These are phyloP conservation scores for Hypercompe scribonia DNA, from an alignment of 2,888 invertebrate species.

Conservation along the genomic window DNA sequence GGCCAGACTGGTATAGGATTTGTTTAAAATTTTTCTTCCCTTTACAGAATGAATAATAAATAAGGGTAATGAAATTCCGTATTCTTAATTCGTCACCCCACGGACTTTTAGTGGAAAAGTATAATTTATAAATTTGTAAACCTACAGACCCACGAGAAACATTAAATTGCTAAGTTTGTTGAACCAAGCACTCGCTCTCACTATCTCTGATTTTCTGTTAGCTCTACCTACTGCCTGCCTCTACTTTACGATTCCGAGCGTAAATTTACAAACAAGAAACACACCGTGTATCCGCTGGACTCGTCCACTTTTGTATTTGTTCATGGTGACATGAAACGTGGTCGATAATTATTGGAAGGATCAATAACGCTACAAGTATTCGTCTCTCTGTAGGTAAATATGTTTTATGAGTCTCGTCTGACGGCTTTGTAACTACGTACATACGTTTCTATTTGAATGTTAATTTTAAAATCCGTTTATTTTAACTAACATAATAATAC, in stretches of 20 bases:
- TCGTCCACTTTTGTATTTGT: slow-evolving; percentile 81
- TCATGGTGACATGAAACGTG: slow-evolving; percentile 86
- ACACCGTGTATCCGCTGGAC: slow-evolving; percentile 74
- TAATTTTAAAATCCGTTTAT: slow-evolving; percentile 77
- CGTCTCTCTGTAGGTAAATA: slow-evolving; percentile 77
- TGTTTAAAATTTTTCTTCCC: no score
- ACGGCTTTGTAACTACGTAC: slow-evolving; percentile 56
- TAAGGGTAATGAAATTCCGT: no score
- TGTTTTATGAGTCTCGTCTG: slow-evolving; percentile 78
- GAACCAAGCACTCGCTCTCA: slow-evolving; percentile 64
- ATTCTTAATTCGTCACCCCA: no score
- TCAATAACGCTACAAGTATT: slow-evolving; percentile 84
- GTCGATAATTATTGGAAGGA: slow-evolving; percentile 87
- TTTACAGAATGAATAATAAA: no score
- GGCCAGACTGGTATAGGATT: no score
- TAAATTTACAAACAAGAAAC: slow-evolving; percentile 79
- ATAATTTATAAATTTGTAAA: slow-evolving; percentile 16
- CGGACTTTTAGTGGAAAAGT: not conserved
- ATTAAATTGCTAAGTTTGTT: slow-evolving; percentile 49
- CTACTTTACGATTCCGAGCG: slow-evolving; percentile 80
- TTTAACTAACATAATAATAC: slow-evolving; percentile 64
- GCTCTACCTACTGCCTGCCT: slow-evolving; percentile 82
- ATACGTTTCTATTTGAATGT: slow-evolving; percentile 83
- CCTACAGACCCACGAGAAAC: slow-evolving; percentile 55
- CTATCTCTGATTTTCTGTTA: slow-evolving; percentile 77